Conservation (phyloP, 64 coral and sea anemone genomes). For the Porites lutea region DNA sequence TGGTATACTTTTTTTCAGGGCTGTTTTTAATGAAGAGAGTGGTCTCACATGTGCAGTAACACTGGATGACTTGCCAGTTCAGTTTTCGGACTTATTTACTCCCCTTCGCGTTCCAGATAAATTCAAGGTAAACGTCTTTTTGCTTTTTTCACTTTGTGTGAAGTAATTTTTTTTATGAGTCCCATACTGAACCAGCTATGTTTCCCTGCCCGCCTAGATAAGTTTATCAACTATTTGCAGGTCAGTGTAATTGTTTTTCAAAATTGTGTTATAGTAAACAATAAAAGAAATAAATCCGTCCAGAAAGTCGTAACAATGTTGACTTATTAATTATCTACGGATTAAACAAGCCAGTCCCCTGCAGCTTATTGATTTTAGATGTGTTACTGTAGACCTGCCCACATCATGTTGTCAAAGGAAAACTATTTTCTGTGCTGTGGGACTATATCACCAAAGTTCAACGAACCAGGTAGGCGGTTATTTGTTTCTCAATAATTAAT, state of each 20-base stretch:
- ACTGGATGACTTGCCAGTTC: conserved; percentile 56
- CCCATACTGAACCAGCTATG: too few relatives aligned
- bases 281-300: too few relatives aligned
- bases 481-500: too few relatives aligned
- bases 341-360: background rate
- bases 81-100: conserved; percentile 79
- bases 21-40: conserved; percentile 65
- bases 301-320: too few relatives aligned
- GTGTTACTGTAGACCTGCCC: background rate
- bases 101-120: conserved; percentile 64
- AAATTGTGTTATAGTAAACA: too few relatives aligned
- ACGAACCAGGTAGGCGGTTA: conserved; percentile 26
- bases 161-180: background rate
- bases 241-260: too few relatives aligned
- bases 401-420: background rate
- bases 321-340: too few relatives aligned
- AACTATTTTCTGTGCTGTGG: conserved; percentile 54
- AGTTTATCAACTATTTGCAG: too few relatives aligned
- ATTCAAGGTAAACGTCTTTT: conserved; percentile 31
- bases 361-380: background rate
- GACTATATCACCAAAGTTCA: conserved; percentile 37
- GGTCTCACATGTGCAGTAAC: conserved; percentile 76
- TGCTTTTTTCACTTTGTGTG: too few relatives aligned
- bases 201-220: too few relatives aligned
- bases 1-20: conserved; percentile 50